Conservation (phyloP, 2,797 vertebrate genomes). For the Arctocebus calabarensis region DNA sequence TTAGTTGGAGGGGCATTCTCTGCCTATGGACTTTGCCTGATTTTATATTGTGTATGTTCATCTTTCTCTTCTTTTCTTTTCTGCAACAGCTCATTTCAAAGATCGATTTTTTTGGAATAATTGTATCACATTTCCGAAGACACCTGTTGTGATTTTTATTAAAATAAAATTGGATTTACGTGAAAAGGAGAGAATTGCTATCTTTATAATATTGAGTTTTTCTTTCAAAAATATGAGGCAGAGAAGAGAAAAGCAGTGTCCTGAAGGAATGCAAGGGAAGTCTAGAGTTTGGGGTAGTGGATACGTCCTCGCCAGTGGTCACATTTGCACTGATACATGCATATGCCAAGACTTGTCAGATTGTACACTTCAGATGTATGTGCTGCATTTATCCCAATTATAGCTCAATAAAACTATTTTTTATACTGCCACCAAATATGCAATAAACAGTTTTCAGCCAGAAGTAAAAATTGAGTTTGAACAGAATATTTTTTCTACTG, state of each 20-base stretch:
- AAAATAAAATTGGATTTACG: neutral
- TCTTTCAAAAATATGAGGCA: neutral
- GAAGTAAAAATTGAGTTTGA: constrained; percentile 42
- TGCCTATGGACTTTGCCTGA: neutral
- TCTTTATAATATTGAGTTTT: neutral
- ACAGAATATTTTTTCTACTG: constrained; percentile 24
- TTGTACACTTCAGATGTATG: neutral
- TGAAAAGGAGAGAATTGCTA: neutral
- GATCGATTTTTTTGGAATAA: neutral
- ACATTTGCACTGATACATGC: neutral
- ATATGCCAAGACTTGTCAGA: neutral
- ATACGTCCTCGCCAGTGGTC: neutral
- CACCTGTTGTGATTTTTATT: neutral
- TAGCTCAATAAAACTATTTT: constrained; percentile 20
- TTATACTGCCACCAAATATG: neutral
- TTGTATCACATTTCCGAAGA: neutral
- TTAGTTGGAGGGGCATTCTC: neutral
- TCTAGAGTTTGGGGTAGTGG: neutral
- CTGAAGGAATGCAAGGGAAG: neutral
- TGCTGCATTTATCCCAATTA: neutral
- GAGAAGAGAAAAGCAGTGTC: neutral
- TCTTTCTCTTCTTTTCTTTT: neutral
- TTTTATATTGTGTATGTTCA: neutral
- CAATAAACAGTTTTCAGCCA: constrained; percentile 44
- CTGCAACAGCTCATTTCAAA: neutral